These are phyloP conservation scores for Hipposideros larvatus DNA, from an alignment of 2,797 vertebrate species.

Conservation along the genomic window DNA sequence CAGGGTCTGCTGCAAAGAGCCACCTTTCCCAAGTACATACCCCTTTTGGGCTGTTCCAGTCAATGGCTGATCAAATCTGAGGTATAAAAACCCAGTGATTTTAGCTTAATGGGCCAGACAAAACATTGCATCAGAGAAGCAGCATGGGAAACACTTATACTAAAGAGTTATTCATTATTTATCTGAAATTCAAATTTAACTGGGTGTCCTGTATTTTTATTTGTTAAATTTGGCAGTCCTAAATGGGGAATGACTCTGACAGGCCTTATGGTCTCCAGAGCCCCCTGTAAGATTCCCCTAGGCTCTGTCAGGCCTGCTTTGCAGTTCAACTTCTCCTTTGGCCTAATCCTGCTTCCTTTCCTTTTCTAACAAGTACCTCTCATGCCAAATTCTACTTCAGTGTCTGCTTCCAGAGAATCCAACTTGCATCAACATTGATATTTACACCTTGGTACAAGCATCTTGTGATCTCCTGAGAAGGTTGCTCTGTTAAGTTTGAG, in stretches of 20 bases:
- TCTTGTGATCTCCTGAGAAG: slow-evolving; percentile 36
- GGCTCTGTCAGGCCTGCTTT: neutral
- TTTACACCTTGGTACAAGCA: neutral
- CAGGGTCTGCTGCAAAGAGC: neutral
- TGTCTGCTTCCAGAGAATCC: neutral
- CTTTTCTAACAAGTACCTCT: neutral
- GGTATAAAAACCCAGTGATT: neutral
- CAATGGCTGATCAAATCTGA: slow-evolving; percentile 11
- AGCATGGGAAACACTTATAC: neutral
- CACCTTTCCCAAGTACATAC: neutral
- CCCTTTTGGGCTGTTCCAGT: neutral
- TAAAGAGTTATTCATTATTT: neutral
- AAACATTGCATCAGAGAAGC: neutral
- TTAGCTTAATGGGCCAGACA: neutral
- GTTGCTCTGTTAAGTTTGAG: slow-evolving; percentile 41
- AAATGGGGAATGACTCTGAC: neutral
- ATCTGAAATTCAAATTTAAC: slow-evolving; percentile 10
- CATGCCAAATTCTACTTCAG: neutral
- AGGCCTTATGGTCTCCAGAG: neutral
- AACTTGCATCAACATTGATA: neutral
- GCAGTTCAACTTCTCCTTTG: neutral
- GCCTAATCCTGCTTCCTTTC: neutral
- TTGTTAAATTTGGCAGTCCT: neutral
- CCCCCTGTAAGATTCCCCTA: neutral
- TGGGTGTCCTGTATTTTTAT: neutral